These are phyloP conservation scores for Hyperoodon ampullatus DNA, from an alignment of 2,113 vertebrate species.

Conservation along the genomic window DNA sequence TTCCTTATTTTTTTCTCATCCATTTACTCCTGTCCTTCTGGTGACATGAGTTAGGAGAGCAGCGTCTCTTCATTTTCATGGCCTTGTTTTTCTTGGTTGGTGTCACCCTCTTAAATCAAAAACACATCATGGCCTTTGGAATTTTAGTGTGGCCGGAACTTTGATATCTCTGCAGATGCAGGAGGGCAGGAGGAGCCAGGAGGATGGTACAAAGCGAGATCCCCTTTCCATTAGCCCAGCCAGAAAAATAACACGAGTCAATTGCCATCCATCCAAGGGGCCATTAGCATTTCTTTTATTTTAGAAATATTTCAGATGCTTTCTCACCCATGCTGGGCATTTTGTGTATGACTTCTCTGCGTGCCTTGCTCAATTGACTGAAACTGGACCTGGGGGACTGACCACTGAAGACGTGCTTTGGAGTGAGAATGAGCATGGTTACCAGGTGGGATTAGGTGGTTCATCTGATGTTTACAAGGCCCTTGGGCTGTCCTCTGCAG, in stretches of 20 bases:
- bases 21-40: background rate
- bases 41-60: background rate
- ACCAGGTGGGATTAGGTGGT: background rate
- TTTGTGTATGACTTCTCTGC: background rate
- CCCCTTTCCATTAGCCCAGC: background rate
- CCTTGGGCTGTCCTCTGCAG: too few relatives aligned
- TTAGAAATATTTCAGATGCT: background rate
- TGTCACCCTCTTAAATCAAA: background rate
- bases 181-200: background rate
- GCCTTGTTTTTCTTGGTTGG: background rate
- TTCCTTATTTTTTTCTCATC: background rate
- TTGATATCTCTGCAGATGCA: background rate
- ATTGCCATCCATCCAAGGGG: background rate
- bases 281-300: background rate
- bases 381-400: background rate
- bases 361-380: background rate
- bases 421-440: background rate
- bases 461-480: background rate
- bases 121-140: background rate
- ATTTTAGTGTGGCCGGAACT: background rate
- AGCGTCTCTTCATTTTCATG: background rate
- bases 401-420: too few relatives aligned
- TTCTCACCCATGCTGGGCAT: background rate
- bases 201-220: background rate
- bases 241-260: background rate